Evolutionary conservation across 2,888 invertebrate genomes (phyloP).

Genomic region (Laothoe populi): DNA sequence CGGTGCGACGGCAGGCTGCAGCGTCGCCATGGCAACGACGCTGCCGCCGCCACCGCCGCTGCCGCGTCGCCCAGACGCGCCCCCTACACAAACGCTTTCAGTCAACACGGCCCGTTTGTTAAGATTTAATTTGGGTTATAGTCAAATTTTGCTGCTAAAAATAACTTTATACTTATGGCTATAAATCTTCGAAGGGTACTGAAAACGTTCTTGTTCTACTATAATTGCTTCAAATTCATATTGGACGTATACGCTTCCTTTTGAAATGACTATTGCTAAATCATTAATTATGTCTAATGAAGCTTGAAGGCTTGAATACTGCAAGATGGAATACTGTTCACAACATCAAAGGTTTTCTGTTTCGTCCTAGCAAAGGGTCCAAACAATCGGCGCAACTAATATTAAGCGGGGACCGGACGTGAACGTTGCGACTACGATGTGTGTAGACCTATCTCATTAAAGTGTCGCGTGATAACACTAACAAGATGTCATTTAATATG

Average conservation of each 20-base stretch:
- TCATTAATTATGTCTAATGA: no score
- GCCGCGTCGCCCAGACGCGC: constrained; percentile 51
- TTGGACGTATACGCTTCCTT: background rate
- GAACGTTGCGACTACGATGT: constrained; percentile 34
- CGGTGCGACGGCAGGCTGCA: constrained; percentile 73
- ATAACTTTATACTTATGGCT: background rate
- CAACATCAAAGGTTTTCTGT: constrained; percentile 24
- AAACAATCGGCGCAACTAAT: constrained; percentile 42
- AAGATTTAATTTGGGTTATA: constrained; percentile 11
- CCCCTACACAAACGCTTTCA: constrained; percentile 11
- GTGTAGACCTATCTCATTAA: constrained; percentile 34
- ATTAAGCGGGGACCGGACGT: constrained; percentile 45
- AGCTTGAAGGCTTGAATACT: background rate
- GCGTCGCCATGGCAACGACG: constrained; percentile 67
- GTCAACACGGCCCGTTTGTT: constrained; percentile 27
- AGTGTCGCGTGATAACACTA: background rate
- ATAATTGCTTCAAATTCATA: background rate
- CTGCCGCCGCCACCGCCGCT: constrained; percentile 50
- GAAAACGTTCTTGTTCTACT: background rate
- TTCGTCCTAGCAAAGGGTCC: constrained; percentile 34
- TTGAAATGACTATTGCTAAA: background rate
- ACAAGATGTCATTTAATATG: background rate
- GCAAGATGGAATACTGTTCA: background rate
- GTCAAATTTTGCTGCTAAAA: constrained; percentile 10
- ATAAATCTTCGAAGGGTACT: background rate